Conservation (phyloP, 2,113 vertebrate genomes). For the Pholis gunnellus region DNA sequence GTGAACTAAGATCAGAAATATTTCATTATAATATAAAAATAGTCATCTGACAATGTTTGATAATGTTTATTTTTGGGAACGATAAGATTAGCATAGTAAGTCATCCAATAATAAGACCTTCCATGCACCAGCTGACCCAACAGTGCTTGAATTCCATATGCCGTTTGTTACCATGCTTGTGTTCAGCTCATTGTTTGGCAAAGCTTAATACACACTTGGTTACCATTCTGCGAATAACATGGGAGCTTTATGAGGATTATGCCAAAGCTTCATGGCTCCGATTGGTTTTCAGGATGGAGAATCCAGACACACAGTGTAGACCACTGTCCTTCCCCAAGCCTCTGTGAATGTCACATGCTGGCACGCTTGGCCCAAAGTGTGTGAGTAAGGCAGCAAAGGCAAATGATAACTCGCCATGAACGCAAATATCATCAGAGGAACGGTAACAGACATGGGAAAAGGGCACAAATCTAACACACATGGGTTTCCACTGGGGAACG, state of each 20-base stretch:
- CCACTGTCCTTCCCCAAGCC: constrained; percentile 66
- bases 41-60: constrained; percentile 8
- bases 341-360: constrained; percentile 79
- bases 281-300: constrained; percentile 70
- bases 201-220: constrained; percentile 70
- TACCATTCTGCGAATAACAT: constrained; percentile 70
- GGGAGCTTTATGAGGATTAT: constrained; percentile 75
- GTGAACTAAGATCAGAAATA: background rate
- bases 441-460: constrained; percentile 68
- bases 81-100: constrained; percentile 28
- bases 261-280: constrained; percentile 72
- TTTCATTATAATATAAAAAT: too few species aligned
- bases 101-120: constrained; percentile 39
- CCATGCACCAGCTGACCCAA: constrained; percentile 49
- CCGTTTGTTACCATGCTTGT: constrained; percentile 52
- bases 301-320: constrained; percentile 48
- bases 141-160: constrained; percentile 59
- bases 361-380: constrained; percentile 65
- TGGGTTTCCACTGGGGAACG: constrained; percentile 44
- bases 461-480: constrained; percentile 68
- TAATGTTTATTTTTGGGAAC: constrained; percentile 35
- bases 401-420: constrained; percentile 66
- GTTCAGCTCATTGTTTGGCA: constrained; percentile 69
- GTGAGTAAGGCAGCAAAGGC: constrained; percentile 41
- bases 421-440: constrained; percentile 76